phyloP scores from a whole-genome alignment of 92 coral and sea anemone species.

The Epizoanthus ramosus region DNA sequence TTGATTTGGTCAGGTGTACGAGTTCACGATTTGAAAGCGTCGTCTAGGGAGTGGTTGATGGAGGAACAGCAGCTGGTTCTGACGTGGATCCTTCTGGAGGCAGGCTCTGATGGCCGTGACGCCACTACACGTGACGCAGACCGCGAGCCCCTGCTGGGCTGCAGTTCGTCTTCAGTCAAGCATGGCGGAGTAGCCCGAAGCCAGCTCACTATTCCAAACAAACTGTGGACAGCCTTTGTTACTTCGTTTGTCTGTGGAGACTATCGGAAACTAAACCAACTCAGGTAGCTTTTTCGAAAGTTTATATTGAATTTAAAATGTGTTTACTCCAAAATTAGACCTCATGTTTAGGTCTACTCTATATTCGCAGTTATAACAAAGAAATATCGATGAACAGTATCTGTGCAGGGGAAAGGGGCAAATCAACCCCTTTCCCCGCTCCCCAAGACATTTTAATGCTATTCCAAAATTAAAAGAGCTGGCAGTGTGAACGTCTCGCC shows the following conservation, averaged over 20 bases:
- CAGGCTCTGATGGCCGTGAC: neutral
- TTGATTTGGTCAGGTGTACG: constrained; percentile 34
- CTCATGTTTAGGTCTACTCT: too few species aligned
- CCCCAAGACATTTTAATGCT: too few species aligned
- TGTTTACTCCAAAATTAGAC: too few species aligned
- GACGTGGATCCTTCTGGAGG: constrained; percentile 61
- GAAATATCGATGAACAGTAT: too few species aligned
- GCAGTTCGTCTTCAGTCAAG: neutral
- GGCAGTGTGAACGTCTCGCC: too few species aligned
- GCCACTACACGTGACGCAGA: neutral
- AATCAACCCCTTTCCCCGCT: too few species aligned
- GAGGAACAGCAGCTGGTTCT: constrained; percentile 61
- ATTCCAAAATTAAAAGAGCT: too few species aligned
- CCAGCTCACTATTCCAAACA: constrained; percentile 25
- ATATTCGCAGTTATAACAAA: too few species aligned
- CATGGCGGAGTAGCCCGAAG: constrained; percentile 26
- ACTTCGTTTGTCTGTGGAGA: constrained; percentile 28
- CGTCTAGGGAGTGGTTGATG: constrained; percentile 51
- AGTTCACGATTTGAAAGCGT: constrained; percentile 61
- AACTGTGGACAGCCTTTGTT: constrained; percentile 33
- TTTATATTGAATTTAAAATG: too few species aligned
- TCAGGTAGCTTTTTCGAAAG: constrained; percentile 3
- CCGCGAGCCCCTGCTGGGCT: neutral
- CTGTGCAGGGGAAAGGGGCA: too few species aligned
- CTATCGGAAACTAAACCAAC: constrained; percentile 19